Evolutionary conservation across 2,113 vertebrate species (phyloP).

Genomic region (Sciurus niger): DNA sequence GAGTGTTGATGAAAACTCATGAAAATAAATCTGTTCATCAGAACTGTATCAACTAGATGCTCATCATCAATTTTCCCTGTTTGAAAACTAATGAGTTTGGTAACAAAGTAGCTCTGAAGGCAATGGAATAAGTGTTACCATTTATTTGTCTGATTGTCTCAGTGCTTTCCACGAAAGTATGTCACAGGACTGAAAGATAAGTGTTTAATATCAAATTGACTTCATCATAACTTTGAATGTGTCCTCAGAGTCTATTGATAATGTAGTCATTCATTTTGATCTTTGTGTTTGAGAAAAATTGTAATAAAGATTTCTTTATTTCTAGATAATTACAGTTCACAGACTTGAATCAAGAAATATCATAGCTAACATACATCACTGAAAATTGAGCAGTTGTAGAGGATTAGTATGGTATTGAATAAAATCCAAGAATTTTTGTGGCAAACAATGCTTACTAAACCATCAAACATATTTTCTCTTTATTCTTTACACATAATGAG

Average conservation of each 20-base stretch:
- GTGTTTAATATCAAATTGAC: slow-evolving; percentile 37
- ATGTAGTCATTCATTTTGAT: neutral
- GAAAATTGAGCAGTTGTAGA: neutral
- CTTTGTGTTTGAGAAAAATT: neutral
- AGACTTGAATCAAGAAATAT: slow-evolving; percentile 26
- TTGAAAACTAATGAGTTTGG: slow-evolving; percentile 17
- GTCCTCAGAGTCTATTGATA: neutral
- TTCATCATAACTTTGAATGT: neutral
- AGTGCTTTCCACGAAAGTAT: neutral
- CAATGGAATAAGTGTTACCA: neutral
- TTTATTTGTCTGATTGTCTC: slow-evolving; percentile 30
- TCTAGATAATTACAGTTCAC: neutral
- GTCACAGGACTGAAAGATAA: slow-evolving; percentile 1
- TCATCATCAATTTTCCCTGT: slow-evolving; percentile 45
- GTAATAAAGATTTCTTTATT: neutral
- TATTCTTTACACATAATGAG: neutral
- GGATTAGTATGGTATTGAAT: slow-evolving; percentile 17
- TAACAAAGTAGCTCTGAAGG: neutral
- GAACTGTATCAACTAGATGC: neutral
- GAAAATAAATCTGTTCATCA: slow-evolving; percentile 57
- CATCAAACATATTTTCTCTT: neutral
- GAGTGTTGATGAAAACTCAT: neutral
- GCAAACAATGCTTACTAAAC: neutral
- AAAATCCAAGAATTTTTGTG: neutral
- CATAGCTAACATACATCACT: neutral